These are phyloP conservation scores for Pachyuromys duprasi DNA, from an alignment of 2,797 vertebrate genomes.

Conservation along the genomic window DNA sequence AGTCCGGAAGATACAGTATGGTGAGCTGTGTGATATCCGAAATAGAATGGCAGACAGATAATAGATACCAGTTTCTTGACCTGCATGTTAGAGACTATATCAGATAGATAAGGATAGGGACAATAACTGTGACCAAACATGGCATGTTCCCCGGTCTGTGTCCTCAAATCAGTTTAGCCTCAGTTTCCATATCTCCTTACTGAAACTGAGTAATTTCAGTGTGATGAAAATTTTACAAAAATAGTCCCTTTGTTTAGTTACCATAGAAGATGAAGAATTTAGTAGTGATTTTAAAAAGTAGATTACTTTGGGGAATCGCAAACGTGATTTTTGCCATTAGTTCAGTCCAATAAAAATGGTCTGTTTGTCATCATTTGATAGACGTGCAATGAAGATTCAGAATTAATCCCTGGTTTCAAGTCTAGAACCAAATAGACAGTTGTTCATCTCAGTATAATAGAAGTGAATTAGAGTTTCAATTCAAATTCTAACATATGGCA, in stretches of 20 bases:
- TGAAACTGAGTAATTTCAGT: constrained; percentile 44
- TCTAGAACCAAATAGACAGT: constrained; percentile 63
- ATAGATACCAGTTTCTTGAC: neutral
- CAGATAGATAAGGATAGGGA: neutral
- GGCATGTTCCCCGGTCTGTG: neutral
- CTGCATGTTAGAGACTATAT: neutral
- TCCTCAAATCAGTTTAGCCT: constrained; percentile 31
- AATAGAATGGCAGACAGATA: neutral
- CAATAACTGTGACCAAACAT: neutral
- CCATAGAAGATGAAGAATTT: constrained; percentile 30
- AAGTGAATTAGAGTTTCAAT: constrained; percentile 58
- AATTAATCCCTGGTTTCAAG: constrained; percentile 64
- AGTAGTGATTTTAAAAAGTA: constrained; percentile 17
- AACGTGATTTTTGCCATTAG: constrained; percentile 24
- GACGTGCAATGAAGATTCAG: constrained; percentile 8
- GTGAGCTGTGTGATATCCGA: neutral
- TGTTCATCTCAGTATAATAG: constrained; percentile 59
- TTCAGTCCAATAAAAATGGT: constrained; percentile 48
- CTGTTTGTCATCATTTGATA: constrained; percentile 30
- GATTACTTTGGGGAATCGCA: constrained; percentile 26
- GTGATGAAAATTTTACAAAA: constrained; percentile 55
- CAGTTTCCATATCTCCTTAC: constrained; percentile 9
- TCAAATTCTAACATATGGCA: constrained; percentile 67
- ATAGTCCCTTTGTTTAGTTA: neutral
- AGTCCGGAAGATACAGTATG: neutral